Conservation (phyloP, 2,888 invertebrate species). For the Alentia gelatinosa region DNA sequence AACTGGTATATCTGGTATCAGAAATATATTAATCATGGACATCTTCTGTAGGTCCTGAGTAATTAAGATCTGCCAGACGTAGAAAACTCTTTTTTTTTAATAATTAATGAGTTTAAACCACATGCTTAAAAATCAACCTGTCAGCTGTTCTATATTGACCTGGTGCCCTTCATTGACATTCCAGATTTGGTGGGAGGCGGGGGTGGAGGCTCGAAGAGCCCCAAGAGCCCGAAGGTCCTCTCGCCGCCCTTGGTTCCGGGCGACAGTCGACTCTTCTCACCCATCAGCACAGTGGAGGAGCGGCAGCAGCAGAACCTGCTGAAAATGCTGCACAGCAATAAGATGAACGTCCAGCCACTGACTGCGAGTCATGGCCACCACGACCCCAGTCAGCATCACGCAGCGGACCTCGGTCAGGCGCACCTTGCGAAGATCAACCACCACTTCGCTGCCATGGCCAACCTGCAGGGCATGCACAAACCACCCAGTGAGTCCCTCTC, state of each 20-base stretch:
- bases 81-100: too few relatives aligned
- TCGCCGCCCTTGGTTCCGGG: neutral
- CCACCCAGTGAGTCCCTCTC: too few relatives aligned
- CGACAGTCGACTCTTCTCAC: constrained; percentile 34
- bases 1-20: too few relatives aligned
- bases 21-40: too few relatives aligned
- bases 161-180: neutral
- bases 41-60: too few relatives aligned
- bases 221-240: constrained; percentile 67
- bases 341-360: constrained; percentile 46
- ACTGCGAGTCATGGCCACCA: neutral
- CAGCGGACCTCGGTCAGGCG: neutral
- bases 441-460: constrained; percentile 4
- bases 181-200: constrained; percentile 52
- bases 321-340: constrained; percentile 54
- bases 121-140: too few relatives aligned
- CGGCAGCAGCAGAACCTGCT: constrained; percentile 51
- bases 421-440: neutral
- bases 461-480: constrained; percentile 10
- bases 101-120: too few relatives aligned
- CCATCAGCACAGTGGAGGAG: constrained; percentile 16
- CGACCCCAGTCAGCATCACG: neutral
- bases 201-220: constrained; percentile 71
- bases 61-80: too few relatives aligned
- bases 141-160: too few relatives aligned